Conservation (phyloP, 2,113 vertebrate genomes). For the Salvelinus alpinus region DNA sequence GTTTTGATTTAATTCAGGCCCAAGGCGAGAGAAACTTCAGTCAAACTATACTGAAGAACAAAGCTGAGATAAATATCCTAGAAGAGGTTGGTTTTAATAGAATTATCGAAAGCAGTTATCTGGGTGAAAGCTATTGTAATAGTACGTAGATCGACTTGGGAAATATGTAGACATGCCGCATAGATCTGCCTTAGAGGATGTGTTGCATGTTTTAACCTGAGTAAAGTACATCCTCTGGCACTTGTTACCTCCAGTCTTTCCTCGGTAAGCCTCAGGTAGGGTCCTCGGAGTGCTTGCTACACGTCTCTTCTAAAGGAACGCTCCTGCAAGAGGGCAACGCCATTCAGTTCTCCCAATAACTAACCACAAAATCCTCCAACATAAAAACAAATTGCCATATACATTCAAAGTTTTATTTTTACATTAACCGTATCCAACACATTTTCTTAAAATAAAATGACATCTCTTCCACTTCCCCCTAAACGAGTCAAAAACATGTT, state of each 20-base stretch:
- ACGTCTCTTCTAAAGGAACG: background rate
- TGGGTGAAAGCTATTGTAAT: background rate
- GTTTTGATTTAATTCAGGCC: constrained; percentile 19
- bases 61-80: too few relatives aligned
- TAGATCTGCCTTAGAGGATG: background rate
- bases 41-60: background rate
- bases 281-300: background rate
- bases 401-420: constrained; percentile 79
- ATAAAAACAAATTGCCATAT: constrained; percentile 5
- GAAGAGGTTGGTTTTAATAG: background rate
- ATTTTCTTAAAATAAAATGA: constrained; percentile 76
- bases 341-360: background rate
- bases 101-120: background rate
- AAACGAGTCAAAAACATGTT: constrained; percentile 63
- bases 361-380: background rate
- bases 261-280: too few relatives aligned
- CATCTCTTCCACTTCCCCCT: constrained; percentile 67
- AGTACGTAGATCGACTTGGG: background rate
- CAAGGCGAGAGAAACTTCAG: background rate
- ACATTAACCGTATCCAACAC: constrained; percentile 77
- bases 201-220: background rate
- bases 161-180: background rate
- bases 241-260: background rate
- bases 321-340: background rate
- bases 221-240: background rate